Percentiles rank a stretch among this genome's conserved stretches.
These are phyloP conservation scores for Pissodes strobi DNA, from an alignment of 1,140 invertebrate genomes.

Conservation along the genomic window DNA sequence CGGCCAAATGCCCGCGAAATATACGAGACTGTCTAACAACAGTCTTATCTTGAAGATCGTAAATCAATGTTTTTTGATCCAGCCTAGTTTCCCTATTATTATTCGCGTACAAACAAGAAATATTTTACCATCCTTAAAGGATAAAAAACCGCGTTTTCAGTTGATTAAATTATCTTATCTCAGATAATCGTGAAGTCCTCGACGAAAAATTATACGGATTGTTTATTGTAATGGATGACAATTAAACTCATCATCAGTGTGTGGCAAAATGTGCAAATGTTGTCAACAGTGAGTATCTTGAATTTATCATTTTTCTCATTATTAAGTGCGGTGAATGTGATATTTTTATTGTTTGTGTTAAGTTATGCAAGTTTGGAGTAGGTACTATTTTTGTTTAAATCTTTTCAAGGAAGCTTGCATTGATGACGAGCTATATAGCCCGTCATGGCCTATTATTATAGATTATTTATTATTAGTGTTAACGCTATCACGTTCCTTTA, in stretches of 20 bases:
- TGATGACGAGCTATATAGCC: too few species aligned
- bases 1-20: conserved; percentile 8
- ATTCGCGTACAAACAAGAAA: not conserved
- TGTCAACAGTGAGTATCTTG: conserved; percentile 30
- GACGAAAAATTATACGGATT: not conserved
- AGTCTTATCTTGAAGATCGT: conserved; percentile 12
- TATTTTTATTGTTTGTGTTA: too few species aligned
- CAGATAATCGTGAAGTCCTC: conserved; percentile 5
- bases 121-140: not conserved
- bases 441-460: too few species aligned
- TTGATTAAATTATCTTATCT: conserved; percentile 25
- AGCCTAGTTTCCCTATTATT: too few species aligned
- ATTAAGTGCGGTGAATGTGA: too few species aligned
- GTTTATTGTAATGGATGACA: conserved; percentile 7
- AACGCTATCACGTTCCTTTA: too few species aligned
- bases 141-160: not conserved
- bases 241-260: conserved; percentile 2
- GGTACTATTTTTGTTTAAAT: too few species aligned
- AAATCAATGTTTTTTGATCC: too few species aligned
- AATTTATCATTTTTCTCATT: too few species aligned
- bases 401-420: too few species aligned
- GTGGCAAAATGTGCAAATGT: conserved; percentile 26
- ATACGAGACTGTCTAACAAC: conserved; percentile 1
- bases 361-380: too few species aligned
- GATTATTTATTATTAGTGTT: too few species aligned